Evolutionary conservation across 2,113 vertebrate genomes (phyloP).

Genomic region (Notarius lentiginosus): DNA sequence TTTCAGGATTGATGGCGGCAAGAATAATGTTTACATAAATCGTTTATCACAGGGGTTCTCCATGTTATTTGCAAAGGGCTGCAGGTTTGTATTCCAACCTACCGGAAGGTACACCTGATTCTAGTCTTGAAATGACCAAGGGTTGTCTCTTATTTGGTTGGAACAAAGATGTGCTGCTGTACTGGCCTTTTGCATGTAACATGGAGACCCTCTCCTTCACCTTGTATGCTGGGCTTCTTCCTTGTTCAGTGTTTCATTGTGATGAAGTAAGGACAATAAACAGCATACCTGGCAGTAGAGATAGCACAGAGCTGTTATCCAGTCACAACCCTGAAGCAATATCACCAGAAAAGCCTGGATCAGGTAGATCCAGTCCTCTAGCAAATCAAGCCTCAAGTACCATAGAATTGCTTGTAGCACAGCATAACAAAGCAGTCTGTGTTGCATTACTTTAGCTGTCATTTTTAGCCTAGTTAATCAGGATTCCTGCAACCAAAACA

Average conservation of each 20-base stretch:
- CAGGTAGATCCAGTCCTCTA: not conserved
- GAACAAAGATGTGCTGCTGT: not conserved
- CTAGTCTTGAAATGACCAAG: not conserved
- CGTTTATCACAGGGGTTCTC: not conserved
- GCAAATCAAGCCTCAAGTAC: not conserved
- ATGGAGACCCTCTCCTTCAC: not conserved
- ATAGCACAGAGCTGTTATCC: not conserved
- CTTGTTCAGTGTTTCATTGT: not conserved
- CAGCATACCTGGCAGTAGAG: not conserved
- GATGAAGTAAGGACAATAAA: not conserved
- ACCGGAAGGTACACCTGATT: not conserved
- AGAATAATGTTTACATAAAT: not conserved
- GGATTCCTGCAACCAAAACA: not conserved
- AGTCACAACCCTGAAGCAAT: not conserved
- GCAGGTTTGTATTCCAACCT: not conserved
- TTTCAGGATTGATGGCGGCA: not conserved
- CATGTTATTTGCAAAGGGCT: not conserved
- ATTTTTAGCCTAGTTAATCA: not conserved
- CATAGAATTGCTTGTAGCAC: not conserved
- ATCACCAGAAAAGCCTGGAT: slow-evolving; percentile 8
- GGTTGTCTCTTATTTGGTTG: not conserved
- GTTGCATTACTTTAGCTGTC: not conserved
- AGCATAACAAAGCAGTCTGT: not conserved
- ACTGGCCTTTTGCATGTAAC: not conserved
- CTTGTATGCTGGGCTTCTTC: not conserved